Evolutionary conservation across 2,797 vertebrate genomes (phyloP).

Genomic region (Harpagifer antarcticus): DNA sequence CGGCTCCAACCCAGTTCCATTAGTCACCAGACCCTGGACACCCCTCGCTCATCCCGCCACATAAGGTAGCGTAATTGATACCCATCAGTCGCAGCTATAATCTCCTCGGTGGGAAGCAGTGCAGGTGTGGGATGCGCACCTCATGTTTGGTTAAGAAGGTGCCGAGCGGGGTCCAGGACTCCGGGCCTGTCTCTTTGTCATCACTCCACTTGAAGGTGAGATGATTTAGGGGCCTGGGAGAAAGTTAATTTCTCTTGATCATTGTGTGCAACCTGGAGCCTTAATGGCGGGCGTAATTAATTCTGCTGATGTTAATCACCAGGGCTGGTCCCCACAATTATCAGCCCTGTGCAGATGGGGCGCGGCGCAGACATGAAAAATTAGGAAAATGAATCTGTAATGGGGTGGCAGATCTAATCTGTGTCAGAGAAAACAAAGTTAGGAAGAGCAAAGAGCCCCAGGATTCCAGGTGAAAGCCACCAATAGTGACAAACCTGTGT

Average conservation of each 20-base stretch:
- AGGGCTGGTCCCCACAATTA: constrained; percentile 99
- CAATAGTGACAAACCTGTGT: constrained; percentile 87
- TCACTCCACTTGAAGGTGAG: constrained; percentile 99
- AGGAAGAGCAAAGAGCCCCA: constrained; percentile 92
- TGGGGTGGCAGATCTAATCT: constrained; percentile 99
- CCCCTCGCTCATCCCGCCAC: constrained; percentile 80
- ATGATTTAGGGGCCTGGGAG: constrained; percentile 99
- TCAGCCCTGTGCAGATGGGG: constrained; percentile 99
- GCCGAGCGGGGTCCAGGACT: constrained; percentile 81
- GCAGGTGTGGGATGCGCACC: constrained; percentile 60
- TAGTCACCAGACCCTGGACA: constrained; percentile 80
- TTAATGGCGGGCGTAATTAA: constrained; percentile 99
- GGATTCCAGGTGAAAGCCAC: constrained; percentile 94
- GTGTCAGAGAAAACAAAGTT: constrained; percentile 99
- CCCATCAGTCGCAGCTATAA: constrained; percentile 73
- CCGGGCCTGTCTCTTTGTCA: constrained; percentile 90
- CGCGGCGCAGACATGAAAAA: constrained; percentile 99
- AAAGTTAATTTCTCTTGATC: constrained; percentile 99
- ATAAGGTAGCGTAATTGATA: constrained; percentile 83
- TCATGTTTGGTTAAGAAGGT: constrained; percentile 89
- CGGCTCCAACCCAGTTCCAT: constrained; percentile 79
- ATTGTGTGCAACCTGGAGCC: constrained; percentile 99
- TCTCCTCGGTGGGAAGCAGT: constrained; percentile 70
- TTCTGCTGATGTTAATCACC: constrained; percentile 99
- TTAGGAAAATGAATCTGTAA: constrained; percentile 99